phyloP scores from a whole-genome alignment of 2,113 vertebrate genomes.

The Ciconia stormi region DNA sequence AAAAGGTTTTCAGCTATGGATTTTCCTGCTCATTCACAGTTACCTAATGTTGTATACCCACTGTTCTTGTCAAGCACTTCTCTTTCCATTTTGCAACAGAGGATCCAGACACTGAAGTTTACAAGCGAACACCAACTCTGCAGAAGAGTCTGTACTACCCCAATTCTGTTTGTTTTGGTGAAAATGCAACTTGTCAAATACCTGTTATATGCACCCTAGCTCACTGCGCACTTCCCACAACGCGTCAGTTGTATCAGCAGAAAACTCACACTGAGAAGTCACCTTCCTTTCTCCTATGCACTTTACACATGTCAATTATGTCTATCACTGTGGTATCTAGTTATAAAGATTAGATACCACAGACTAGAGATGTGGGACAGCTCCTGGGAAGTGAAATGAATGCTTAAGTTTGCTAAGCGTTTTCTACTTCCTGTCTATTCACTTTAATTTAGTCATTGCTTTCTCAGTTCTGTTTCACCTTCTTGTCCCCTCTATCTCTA shows the following conservation, averaged over 20 bases:
- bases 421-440: not conserved
- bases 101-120: not conserved
- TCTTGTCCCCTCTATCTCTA: not conserved
- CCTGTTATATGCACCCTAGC: not conserved
- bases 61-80: not conserved
- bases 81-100: not conserved
- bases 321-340: not conserved
- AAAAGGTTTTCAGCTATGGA: not conserved
- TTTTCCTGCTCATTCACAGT: not conserved
- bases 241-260: not conserved
- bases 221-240: not conserved
- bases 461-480: not conserved
- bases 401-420: not conserved
- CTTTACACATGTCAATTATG: not conserved
- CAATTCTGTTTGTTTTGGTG: not conserved
- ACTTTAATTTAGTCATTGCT: not conserved
- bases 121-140: not conserved
- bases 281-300: not conserved
- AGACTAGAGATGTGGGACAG: not conserved
- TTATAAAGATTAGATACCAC: constrained; percentile 35
- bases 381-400: not conserved
- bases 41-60: not conserved
- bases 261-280: not conserved
- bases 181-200: not conserved
- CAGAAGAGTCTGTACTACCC: not conserved